A percentile compares a stretch with the other conserved stretches of the same genome.
Evolutionary conservation across 2,113 vertebrate genomes (phyloP).

Genomic region (Sinocyclocheilus rhinocerous): DNA sequence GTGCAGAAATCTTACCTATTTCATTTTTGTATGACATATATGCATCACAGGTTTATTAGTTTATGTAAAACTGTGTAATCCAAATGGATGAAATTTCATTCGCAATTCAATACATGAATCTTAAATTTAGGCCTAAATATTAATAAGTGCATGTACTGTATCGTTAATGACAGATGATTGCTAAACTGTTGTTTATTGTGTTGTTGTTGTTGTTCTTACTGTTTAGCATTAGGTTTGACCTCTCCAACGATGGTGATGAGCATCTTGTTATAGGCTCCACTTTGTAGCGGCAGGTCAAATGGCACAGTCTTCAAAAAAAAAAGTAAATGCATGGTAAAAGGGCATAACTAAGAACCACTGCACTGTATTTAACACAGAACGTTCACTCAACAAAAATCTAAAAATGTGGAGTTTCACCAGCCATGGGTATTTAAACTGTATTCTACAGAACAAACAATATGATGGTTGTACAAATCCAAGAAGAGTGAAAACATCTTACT

Average conservation of each 20-base stretch:
- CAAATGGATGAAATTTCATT: not conserved
- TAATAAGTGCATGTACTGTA: not conserved
- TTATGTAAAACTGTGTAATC: not conserved
- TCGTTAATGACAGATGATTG: not conserved
- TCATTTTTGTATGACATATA: not conserved
- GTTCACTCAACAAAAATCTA: not conserved
- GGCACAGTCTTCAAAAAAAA: slow-evolving; percentile 56
- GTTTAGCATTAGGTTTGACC: slow-evolving; percentile 49
- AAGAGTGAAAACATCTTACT: slow-evolving; percentile 44
- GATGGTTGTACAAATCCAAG: not conserved
- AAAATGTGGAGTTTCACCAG: not conserved
- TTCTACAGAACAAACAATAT: not conserved
- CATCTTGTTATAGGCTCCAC: slow-evolving; percentile 58
- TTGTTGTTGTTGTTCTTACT: slow-evolving; percentile 36
- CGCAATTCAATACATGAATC: not conserved
- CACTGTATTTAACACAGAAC: not conserved
- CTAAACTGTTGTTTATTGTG: not conserved
- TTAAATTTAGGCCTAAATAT: not conserved
- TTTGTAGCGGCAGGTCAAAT: slow-evolving; percentile 43
- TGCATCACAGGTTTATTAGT: not conserved
- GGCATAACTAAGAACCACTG: not conserved
- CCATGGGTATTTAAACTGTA: not conserved
- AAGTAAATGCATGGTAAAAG: not conserved
- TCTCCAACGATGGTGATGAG: slow-evolving; percentile 58
- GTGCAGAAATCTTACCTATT: not conserved